Evolutionary conservation across 2,113 vertebrate species (phyloP), one percentile per base, ranked within the genome.

Genomic region (Mohoua ochrocephala): DNA sequence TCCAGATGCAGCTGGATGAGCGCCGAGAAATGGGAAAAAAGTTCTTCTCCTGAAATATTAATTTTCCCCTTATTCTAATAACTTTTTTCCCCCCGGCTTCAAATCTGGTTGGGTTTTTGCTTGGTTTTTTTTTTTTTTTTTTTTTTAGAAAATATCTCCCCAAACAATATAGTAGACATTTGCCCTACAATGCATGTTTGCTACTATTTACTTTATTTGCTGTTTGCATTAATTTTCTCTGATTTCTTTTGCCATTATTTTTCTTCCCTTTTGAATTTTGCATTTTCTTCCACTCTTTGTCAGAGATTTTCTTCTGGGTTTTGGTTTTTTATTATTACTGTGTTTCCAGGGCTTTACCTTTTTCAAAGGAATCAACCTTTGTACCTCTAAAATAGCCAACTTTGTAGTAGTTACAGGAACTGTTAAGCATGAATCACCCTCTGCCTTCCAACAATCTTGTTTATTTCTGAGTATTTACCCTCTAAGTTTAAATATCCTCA

Each of bases 381-480:
- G 11, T 31, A 47, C 15, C 18, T 78, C 35, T 71, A 65, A 84
- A 74, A 39, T 26, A 92, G 7, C 3, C 21, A n/a, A 1, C 23
- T 84, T 86, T 39, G 56, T 26, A 30, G n/a, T 33, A 83, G 45
- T 45, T 88, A 30, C 15, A 69, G 24, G 13, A 75, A 18, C 20
- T 75, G 31, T 17, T 67, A 39, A 86, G 24, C 35, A 35, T 13
- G 19, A 92, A 31, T 26, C 3, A 6, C 45, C 16, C 31, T 84
- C 53, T 64, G 17, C 35, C 23, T 73, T 91, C 42, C 37, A 83
- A 73, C 3, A 47, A 6, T 44, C 26, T 57, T 73, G 4, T 68
- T 84, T 68, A 78, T 95, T 85, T 93, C 69, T 87, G 53, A 87
- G 12, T 76, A 45, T 65, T 79, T 91, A 65, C 21, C 39, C 50